Base-by-base conservation (phyloP, 1,140 invertebrate genomes). In the Temnothorax nylanderi region DNA sequence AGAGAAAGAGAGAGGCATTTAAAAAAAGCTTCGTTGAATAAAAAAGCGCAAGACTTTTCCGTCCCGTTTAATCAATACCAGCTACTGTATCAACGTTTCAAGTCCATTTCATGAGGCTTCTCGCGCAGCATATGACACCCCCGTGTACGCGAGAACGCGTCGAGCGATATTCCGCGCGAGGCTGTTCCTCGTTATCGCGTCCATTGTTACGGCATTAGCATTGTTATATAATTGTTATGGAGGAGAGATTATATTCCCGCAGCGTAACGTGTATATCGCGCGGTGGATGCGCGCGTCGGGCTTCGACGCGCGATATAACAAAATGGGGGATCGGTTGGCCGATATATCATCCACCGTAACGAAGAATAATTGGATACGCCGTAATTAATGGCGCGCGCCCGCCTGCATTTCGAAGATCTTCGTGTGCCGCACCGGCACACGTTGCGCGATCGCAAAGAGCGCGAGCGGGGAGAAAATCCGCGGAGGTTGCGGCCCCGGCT, bases 331-430 rank as follows among this genome's bases (percentile, higher is more conserved):
- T 74, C 69, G 54, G 62, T 44, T 26, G 80, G 62, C 80, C 69
- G 80, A 84, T 84, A 60, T 84, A 60, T 75, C 80, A 71, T 75
- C 49, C 78, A 41, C 69, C 69, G 69, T 75, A 84, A 75, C 69
- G 80, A 84, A 75, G 80, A 84, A 84, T 84, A 84, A 84, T 84
- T 75, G 80, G 80, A 84, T 60, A 60, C 56, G 80, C 56, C 49
- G 80, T 84, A 84, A 84, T 75, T 84, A 84, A 84, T 75, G 51
- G 80, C 54, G 65, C 51, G 80, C 54, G 69, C 41, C n/a, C 62
- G 62, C 47, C 13, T 67, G 51, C 69, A 51, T 74, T 74, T 82
- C 80, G 32, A 37, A 47, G 54, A 75, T 84, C 69, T 75, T 71
- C 78, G 37, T 71, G 37, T 71, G 51, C 51, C 69, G 41, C 67